These are phyloP conservation scores for Philaenus spumarius DNA, from an alignment of 1,140 invertebrate genomes.

Conservation along the genomic window DNA sequence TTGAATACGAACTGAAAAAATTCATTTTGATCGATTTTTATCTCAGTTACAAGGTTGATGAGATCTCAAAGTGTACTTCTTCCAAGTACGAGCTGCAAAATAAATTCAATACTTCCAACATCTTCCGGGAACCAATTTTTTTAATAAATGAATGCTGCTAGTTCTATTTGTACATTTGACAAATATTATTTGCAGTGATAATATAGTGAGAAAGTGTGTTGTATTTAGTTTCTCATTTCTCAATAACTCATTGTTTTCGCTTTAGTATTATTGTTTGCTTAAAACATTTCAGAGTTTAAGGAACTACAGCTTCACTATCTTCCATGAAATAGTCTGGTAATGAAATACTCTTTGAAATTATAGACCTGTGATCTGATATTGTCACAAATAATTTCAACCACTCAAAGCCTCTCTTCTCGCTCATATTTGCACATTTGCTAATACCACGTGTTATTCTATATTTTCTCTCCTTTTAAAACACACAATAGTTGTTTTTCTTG, in stretches of 20 bases:
- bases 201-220: slow-evolving; percentile 36
- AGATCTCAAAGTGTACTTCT: not conserved
- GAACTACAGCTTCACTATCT: slow-evolving; percentile 16
- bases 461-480: no score
- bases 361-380: no score
- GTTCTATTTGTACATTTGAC: slow-evolving; percentile 19
- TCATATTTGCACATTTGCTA: no score
- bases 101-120: not conserved
- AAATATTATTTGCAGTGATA: slow-evolving; percentile 34
- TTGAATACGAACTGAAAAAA: slow-evolving; percentile 37
- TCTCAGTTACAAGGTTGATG: not conserved
- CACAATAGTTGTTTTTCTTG: no score
- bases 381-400: no score
- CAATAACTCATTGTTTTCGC: slow-evolving; percentile 7
- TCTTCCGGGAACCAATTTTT: slow-evolving; percentile 8
- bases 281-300: slow-evolving; percentile 15
- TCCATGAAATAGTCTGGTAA: no score
- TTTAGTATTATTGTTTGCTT: slow-evolving; percentile 17
- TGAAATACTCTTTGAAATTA: no score
- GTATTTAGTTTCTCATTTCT: slow-evolving; percentile 28
- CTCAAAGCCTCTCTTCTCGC: no score
- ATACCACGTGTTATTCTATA: no score
- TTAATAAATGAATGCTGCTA: slow-evolving; percentile 18
- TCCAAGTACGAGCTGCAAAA: not conserved
- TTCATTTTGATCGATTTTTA: slow-evolving; percentile 11